These are phyloP conservation scores for Tiphia femorata DNA, from an alignment of 2,888 invertebrate species.

Conservation along the genomic window DNA sequence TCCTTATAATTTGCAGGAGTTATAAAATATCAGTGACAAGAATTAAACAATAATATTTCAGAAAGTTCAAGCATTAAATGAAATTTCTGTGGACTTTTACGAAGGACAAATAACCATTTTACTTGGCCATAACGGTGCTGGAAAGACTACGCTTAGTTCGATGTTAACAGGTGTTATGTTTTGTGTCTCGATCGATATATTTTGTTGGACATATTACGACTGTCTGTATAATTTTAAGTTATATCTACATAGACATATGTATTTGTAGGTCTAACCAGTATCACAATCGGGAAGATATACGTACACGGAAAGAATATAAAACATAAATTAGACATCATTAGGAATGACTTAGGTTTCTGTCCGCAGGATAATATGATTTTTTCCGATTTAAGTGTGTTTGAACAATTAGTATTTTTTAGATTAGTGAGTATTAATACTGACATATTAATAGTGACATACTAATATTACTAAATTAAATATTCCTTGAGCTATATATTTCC, in stretches of 20 bases:
- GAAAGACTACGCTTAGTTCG: conserved; percentile 94
- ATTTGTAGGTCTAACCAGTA: conserved; percentile 76
- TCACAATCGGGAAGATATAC: conserved; percentile 78
- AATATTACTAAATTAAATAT: too few species aligned
- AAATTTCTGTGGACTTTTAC: conserved; percentile 74
- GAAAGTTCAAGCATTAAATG: conserved; percentile 60
- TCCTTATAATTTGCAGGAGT: too few species aligned
- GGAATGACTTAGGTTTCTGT: conserved; percentile 86
- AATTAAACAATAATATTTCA: conserved; percentile 19
- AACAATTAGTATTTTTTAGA: conserved; percentile 88
- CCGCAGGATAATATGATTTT: conserved; percentile 92
- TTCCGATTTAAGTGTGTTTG: conserved; percentile 83
- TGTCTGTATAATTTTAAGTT: too few species aligned
- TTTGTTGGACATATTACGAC: too few species aligned
- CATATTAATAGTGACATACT: too few species aligned
- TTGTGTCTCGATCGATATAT: too few species aligned
- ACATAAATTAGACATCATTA: conserved; percentile 75
- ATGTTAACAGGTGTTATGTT: conserved; percentile 90
- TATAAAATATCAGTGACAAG: too few species aligned
- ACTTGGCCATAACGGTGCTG: conserved; percentile 91
- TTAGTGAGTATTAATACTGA: conserved; percentile 72
- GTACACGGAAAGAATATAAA: conserved; percentile 81
- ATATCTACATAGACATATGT: too few species aligned
- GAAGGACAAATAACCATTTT: conserved; percentile 90
- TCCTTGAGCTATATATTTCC: conserved; percentile 47